These are phyloP conservation scores for Pterophyllum scalare DNA, from an alignment of 2,113 vertebrate species.

Conservation along the genomic window DNA sequence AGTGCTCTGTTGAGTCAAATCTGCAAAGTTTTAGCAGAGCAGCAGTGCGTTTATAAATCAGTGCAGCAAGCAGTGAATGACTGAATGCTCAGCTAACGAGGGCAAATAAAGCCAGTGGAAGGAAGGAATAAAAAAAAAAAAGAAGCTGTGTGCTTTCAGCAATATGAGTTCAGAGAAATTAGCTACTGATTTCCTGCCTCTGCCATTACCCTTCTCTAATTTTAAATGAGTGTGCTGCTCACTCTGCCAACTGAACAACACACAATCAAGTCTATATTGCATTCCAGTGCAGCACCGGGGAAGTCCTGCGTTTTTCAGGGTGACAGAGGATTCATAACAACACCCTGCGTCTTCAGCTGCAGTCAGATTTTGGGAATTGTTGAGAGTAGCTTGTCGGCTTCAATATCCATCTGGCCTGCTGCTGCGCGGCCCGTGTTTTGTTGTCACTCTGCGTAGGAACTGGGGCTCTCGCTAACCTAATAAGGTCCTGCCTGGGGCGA, in stretches of 20 bases:
- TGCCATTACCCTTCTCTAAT: slow-evolving; percentile 20
- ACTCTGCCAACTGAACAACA: not conserved
- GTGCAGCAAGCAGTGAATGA: slow-evolving; percentile 31
- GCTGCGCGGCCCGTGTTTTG: slow-evolving; percentile 60
- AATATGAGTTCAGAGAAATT: slow-evolving; percentile 28
- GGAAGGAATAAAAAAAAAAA: not conserved
- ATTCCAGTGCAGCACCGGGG: slow-evolving; percentile 17
- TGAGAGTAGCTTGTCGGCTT: slow-evolving; percentile 67
- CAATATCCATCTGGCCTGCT: slow-evolving; percentile 50
- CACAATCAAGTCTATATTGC: slow-evolving; percentile 13
- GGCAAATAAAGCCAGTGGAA: slow-evolving; percentile 23
- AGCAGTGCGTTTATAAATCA: slow-evolving; percentile 41
- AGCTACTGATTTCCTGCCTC: slow-evolving; percentile 23
- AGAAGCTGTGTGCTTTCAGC: slow-evolving; percentile 9
- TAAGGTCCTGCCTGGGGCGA: slow-evolving; percentile 68
- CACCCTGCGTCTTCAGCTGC: slow-evolving; percentile 12
- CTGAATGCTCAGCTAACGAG: slow-evolving; percentile 40
- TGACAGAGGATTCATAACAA: slow-evolving; percentile 24
- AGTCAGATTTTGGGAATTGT: slow-evolving; percentile 55
- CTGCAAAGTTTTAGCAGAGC: slow-evolving; percentile 40
- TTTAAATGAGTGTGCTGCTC: slow-evolving; percentile 22
- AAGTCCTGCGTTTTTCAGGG: slow-evolving; percentile 48
- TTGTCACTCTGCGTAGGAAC: slow-evolving; percentile 61
- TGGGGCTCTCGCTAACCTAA: slow-evolving; percentile 69
- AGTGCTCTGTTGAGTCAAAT: slow-evolving; percentile 40